These are phyloP conservation scores for Papilio helenus DNA, from an alignment of 1,140 invertebrate genomes.

Conservation along the genomic window DNA sequence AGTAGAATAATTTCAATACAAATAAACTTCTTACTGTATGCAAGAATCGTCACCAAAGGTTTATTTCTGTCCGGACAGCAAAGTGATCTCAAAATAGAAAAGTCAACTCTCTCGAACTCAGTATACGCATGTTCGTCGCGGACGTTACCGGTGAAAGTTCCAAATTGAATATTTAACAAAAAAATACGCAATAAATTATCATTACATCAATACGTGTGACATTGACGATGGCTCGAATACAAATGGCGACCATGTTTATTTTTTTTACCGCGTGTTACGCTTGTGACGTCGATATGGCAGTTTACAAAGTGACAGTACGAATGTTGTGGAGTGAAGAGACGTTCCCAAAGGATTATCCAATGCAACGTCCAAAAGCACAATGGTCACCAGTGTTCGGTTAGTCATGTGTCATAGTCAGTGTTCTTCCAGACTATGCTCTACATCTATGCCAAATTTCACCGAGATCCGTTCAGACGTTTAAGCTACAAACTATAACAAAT, in stretches of 20 bases:
- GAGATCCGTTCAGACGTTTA: no score
- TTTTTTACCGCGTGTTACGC: conserved; percentile 51
- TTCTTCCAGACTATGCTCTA: no score
- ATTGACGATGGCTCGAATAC: conserved; percentile 49
- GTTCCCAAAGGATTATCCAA: conserved; percentile 95
- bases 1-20: not conserved
- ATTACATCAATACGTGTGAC: conserved; percentile 29
- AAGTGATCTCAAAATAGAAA: conserved; percentile 78
- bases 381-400: conserved; percentile 95
- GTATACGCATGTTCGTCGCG: conserved; percentile 60
- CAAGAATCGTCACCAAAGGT: conserved; percentile 63
- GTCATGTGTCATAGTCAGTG: no score
- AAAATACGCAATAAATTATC: conserved; percentile 4
- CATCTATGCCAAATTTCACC: no score
- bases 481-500: no score
- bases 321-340: conserved; percentile 93
- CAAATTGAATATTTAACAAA: not conserved
- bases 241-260: conserved; percentile 73
- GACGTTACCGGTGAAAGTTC: conserved; percentile 45
- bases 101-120: conserved; percentile 67
- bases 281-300: conserved; percentile 85
- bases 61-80: conserved; percentile 75
- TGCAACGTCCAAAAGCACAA: conserved; percentile 93
- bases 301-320: conserved; percentile 92
- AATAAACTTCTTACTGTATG: conserved; percentile 46